phyloP scores from a whole-genome alignment of 2,888 invertebrate genomes.

The Slavum lentiscoides region DNA sequence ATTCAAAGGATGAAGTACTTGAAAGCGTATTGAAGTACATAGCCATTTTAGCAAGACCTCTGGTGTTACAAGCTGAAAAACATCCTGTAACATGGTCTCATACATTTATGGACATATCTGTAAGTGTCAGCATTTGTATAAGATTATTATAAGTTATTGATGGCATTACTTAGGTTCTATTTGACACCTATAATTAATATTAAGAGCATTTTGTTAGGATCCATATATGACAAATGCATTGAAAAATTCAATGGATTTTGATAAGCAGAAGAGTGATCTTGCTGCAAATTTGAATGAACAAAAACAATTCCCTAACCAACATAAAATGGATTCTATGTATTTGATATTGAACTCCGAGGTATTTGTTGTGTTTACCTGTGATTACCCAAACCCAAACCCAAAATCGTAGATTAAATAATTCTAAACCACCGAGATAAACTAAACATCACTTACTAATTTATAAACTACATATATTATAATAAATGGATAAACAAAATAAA shows the following conservation, averaged over 20 bases:
- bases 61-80: conserved; percentile 81
- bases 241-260: conserved; percentile 82
- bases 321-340: conserved; percentile 49
- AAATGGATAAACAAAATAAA: neutral
- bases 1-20: conserved; percentile 94
- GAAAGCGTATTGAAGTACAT: conserved; percentile 96
- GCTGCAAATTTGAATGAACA: conserved; percentile 51
- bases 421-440: neutral
- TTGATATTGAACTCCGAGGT: conserved; percentile 40
- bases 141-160: neutral
- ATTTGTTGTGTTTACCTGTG: conserved; percentile 10
- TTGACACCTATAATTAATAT: conserved; percentile 18
- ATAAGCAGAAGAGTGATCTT: conserved; percentile 70
- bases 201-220: conserved; percentile 60
- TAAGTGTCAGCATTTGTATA: conserved; percentile 60
- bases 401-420: conserved; percentile 6
- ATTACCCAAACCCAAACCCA: conserved; percentile 15
- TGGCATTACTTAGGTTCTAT: neutral
- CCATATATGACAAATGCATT: conserved; percentile 89
- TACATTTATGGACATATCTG: conserved; percentile 89
- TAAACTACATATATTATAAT: neutral
- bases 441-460: neutral
- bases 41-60: conserved; percentile 92
- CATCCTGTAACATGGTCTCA: conserved; percentile 97
- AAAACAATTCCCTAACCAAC: conserved; percentile 50